These are phyloP conservation scores for Polymixis lichenea DNA, from an alignment of 2,888 invertebrate species.

Conservation along the genomic window DNA sequence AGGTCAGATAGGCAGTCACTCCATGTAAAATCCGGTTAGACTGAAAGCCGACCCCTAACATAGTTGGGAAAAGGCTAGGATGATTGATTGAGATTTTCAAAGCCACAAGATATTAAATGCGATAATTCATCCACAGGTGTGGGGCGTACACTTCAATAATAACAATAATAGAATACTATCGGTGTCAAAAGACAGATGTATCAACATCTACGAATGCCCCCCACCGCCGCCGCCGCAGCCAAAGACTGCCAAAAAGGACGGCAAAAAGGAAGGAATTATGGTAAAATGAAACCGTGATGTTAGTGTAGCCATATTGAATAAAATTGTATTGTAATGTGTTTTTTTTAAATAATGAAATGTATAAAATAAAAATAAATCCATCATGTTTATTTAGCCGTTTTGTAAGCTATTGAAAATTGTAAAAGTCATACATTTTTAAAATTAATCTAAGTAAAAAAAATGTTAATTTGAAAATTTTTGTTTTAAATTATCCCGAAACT, in stretches of 20 bases:
- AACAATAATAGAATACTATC: slow-evolving; percentile 95
- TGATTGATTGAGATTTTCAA: not conserved
- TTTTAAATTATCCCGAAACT: not conserved
- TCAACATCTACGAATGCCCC: slow-evolving; percentile 97
- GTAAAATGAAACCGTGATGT: slow-evolving; percentile 14
- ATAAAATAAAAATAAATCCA: not conserved
- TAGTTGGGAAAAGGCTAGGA: no score
- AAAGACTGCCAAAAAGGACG: slow-evolving; percentile 55
- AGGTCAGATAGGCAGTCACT: no score
- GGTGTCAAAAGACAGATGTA: slow-evolving; percentile 96
- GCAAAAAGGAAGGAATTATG: slow-evolving; percentile 56
- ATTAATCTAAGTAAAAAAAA: not conserved
- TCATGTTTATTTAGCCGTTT: slow-evolving; percentile 7
- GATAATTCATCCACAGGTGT: slow-evolving; percentile 92
- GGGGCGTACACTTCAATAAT: slow-evolving; percentile 96
- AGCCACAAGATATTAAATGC: not conserved
- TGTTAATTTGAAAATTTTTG: not conserved
- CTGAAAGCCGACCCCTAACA: no score
- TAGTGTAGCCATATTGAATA: not conserved
- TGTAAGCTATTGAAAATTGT: slow-evolving; percentile 3
- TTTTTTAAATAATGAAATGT: not conserved
- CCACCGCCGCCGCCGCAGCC: slow-evolving; percentile 63
- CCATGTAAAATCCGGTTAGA: no score
- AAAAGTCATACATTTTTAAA: slow-evolving; percentile 7
- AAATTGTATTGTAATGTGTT: not conserved